These are phyloP conservation scores for Enteromius trimaculatus DNA, from an alignment of 2,797 vertebrate genomes.

Conservation along the genomic window DNA sequence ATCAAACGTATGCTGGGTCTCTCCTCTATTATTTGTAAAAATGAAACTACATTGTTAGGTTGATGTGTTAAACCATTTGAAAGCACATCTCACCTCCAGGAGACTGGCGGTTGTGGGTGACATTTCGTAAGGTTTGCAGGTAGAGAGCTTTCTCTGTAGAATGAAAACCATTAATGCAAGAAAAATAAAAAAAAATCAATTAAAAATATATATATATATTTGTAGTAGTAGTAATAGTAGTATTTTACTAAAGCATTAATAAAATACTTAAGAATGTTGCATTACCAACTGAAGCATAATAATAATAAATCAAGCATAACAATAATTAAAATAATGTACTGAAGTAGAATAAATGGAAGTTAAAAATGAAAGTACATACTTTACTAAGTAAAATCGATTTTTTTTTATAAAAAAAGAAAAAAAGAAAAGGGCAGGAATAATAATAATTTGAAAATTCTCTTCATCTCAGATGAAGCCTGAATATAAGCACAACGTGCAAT, in stretches of 20 bases:
- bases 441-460: too few species aligned
- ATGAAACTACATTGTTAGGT: not conserved
- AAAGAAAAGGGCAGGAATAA: too few species aligned
- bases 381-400: not conserved
- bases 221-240: not conserved
- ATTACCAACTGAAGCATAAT: not conserved
- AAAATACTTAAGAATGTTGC: not conserved
- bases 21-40: not conserved
- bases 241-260: not conserved
- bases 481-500: too few species aligned
- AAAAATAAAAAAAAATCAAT: not conserved
- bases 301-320: not conserved
- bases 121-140: slow-evolving; percentile 55
- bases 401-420: not conserved
- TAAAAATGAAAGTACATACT: not conserved
- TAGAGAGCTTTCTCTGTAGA: slow-evolving; percentile 47
- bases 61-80: not conserved
- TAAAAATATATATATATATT: too few species aligned
- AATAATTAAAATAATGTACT: not conserved
- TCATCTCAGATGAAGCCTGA: too few species aligned
- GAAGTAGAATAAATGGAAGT: not conserved
- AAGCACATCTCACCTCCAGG: slow-evolving; percentile 73
- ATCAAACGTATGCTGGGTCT: not conserved
- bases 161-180: not conserved
- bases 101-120: slow-evolving; percentile 60